phyloP scores from a whole-genome alignment of 2,888 invertebrate species.

The Busseola fusca region DNA sequence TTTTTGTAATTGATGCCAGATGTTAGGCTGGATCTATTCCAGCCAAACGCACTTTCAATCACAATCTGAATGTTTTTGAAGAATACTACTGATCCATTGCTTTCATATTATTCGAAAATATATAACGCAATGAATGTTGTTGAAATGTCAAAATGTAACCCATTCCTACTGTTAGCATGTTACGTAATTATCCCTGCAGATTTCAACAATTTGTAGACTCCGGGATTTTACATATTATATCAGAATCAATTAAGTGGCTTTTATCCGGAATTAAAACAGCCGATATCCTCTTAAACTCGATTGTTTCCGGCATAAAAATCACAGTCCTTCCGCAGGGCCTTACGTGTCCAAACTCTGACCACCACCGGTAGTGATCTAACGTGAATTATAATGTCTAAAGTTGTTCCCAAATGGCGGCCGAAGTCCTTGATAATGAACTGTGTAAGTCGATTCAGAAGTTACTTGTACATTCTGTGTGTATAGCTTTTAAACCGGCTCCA shows the following conservation, averaged over 20 bases:
- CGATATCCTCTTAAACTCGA: background rate
- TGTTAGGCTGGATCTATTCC: background rate
- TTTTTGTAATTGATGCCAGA: background rate
- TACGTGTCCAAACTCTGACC: conserved; percentile 21
- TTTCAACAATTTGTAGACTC: background rate
- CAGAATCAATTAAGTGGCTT: background rate
- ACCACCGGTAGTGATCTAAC: conserved; percentile 13
- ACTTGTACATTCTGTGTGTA: conserved; percentile 16
- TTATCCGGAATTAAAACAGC: background rate
- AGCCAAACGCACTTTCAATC: background rate
- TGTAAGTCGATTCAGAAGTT: conserved; percentile 30
- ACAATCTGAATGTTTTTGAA: background rate
- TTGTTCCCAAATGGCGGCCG: conserved; percentile 1
- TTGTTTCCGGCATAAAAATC: conserved; percentile 27
- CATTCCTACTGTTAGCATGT: no score
- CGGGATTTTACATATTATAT: background rate
- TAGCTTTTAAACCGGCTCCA: conserved; percentile 25
- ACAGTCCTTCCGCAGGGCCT: background rate
- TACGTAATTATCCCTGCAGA: background rate
- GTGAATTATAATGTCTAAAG: conserved; percentile 31
- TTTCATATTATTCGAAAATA: background rate
- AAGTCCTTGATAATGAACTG: conserved; percentile 41
- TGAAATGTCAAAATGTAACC: background rate
- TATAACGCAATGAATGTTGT: background rate
- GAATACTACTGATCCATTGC: background rate